phyloP scores from a whole-genome alignment of 2,888 invertebrate species.

The Agonopterix subpropinquella region DNA sequence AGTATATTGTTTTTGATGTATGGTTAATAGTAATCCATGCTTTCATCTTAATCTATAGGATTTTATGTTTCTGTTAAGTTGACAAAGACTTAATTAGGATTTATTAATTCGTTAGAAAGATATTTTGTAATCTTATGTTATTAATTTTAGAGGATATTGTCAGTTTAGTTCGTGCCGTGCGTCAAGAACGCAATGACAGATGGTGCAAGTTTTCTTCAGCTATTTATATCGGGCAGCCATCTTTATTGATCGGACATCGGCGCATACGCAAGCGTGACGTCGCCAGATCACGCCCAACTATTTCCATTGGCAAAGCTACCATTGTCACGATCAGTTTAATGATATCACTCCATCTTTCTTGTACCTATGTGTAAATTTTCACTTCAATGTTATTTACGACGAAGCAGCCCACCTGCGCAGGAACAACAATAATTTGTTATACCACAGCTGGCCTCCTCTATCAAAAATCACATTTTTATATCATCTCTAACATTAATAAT shows the following conservation, averaged over 20 bases:
- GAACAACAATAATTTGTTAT: conserved; percentile 52
- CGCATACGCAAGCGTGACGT: conserved; percentile 24
- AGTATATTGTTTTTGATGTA: conserved; percentile 41
- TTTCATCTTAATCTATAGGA: conserved; percentile 36
- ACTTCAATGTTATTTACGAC: conserved; percentile 27
- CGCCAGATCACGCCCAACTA: conserved; percentile 52
- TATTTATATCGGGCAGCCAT: conserved; percentile 41
- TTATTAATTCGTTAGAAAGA: conserved; percentile 17
- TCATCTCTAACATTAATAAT: conserved; percentile 60
- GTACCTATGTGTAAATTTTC: conserved; percentile 14
- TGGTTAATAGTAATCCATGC: conserved; percentile 32
- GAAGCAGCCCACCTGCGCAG: conserved; percentile 36
- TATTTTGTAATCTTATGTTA: conserved; percentile 9
- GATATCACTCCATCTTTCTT: conserved; percentile 34
- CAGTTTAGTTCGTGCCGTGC: conserved; percentile 18
- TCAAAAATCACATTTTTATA: conserved; percentile 65
- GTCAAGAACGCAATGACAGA: conserved; percentile 41
- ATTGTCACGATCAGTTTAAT: conserved; percentile 36
- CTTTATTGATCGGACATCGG: conserved; percentile 54
- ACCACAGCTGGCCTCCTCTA: conserved; percentile 50
- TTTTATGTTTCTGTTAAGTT: conserved; percentile 23
- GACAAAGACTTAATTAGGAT: conserved; percentile 44
- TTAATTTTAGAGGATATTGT: conserved; percentile 5
- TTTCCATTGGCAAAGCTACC: conserved; percentile 53
- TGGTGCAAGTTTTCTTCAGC: conserved; percentile 29